Evolutionary conservation across 2,888 invertebrate species (phyloP).

Genomic region (Cantharis flavilabris): DNA sequence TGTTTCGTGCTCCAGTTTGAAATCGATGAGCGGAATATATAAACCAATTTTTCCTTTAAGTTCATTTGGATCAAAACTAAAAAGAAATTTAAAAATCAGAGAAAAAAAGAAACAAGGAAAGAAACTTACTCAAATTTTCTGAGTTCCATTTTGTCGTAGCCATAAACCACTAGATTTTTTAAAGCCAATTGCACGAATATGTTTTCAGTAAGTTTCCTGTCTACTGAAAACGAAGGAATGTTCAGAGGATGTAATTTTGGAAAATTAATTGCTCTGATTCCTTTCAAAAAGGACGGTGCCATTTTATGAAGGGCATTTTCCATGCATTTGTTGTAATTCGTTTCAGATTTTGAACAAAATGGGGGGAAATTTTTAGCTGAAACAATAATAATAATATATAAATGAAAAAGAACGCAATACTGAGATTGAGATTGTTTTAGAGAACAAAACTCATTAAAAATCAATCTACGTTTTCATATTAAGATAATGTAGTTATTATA

Average conservation of each 20-base stretch:
- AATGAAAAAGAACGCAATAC: too few relatives aligned
- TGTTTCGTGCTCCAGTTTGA: conserved; percentile 60
- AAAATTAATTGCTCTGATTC: conserved; percentile 70
- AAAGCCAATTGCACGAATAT: conserved; percentile 69
- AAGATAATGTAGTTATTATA: too few relatives aligned
- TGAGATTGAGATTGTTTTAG: too few relatives aligned
- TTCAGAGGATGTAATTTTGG: conserved; percentile 73
- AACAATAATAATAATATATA: conserved; percentile 30
- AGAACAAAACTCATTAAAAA: too few relatives aligned
- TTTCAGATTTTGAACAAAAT: conserved; percentile 66
- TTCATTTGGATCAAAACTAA: conserved; percentile 56
- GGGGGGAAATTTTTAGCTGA: conserved; percentile 68
- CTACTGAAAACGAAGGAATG: conserved; percentile 69
- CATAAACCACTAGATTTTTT: conserved; percentile 66
- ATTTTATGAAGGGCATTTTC: conserved; percentile 63
- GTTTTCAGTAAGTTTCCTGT: conserved; percentile 67
- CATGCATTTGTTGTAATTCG: conserved; percentile 66
- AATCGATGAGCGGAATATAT: conserved; percentile 55
- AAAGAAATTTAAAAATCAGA: not conserved
- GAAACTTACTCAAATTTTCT: not conserved
- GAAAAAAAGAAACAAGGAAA: not conserved
- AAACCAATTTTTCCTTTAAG: conserved; percentile 55
- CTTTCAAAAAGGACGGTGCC: conserved; percentile 61
- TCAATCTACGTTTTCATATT: too few relatives aligned
- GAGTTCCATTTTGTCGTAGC: conserved; percentile 43